Evolutionary conservation across 2,888 invertebrate genomes (phyloP).

Genomic region (Leptarthrus brevirostris): DNA sequence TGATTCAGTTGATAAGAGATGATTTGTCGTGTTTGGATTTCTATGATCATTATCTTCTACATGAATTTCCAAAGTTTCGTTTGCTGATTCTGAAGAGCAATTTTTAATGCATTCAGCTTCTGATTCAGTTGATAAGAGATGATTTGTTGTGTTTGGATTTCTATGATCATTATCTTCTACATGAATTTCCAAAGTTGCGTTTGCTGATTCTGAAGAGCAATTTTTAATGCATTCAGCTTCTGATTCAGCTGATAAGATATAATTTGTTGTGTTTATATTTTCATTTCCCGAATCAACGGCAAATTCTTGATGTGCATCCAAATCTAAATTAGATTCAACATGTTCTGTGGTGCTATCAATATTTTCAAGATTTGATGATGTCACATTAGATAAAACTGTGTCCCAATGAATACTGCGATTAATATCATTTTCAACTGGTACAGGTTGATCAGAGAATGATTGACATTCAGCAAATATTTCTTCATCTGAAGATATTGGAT

Average conservation of each 20-base stretch:
- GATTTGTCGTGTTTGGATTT: neutral
- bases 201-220: neutral
- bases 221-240: neutral
- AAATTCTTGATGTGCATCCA: neutral
- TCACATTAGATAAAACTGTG: constrained; percentile 46
- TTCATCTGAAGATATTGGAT: constrained; percentile 60
- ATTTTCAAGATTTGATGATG: constrained; percentile 44
- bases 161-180: neutral
- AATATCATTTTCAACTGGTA: neutral
- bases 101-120: neutral
- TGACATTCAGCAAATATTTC: constrained; percentile 64
- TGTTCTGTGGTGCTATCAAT: constrained; percentile 49
- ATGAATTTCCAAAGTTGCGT: neutral
- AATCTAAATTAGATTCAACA: neutral
- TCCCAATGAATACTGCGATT: constrained; percentile 41
- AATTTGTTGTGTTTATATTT: neutral
- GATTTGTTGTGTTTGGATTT: neutral
- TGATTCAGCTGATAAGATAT: neutral
- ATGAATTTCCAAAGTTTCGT: neutral
- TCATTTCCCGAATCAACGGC: neutral
- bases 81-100: neutral
- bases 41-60: neutral
- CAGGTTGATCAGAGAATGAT: constrained; percentile 54
- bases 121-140: neutral
- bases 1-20: neutral